Base-by-base conservation (phyloP, 2,888 invertebrate genomes). In the Temnothorax ravouxi region DNA sequence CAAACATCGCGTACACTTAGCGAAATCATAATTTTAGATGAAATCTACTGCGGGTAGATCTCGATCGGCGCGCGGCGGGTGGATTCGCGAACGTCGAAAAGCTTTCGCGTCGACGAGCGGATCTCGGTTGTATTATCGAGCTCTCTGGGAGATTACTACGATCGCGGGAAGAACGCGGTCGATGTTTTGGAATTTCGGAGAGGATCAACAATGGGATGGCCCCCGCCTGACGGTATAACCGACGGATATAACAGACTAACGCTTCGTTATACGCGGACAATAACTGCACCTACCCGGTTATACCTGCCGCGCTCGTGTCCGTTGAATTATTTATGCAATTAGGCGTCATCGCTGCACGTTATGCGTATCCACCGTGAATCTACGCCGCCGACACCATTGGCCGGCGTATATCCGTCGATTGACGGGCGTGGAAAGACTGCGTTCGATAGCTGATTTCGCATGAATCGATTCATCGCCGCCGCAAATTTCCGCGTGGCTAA, bases 281-380 rank as follows among this genome's bases (percentile, higher is more conserved):
- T 92, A 91, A 91, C 90, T 92, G 88, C 89, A 88, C 87, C 87
- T 82, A 85, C 87, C 72, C 54, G 34, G 34, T 4, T 62, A 38
- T 59, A 79, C 34, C 71, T 47, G 47, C 72, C 89, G 72, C 84
- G 91, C 88, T 85, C 90, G 90, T 88, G 86, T 89, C 90, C 90
- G 91, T 92, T 93, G 93, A 93, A 93, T 93, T 93, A 93, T 93
- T 93, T 93, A 93, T 93, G 93, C 92, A 93, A 93, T 93, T 93
- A 93, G 92, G 89, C 89, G 88, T 90, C 91, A 91, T 91, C 89
- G 89, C 83, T 88, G 85, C 85, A 87, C 88, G 87, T 84, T 71
- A 82, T 75, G 88, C 86, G 86, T 88, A 88, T 85, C 83, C 84
- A 85, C 85, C 88, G 81, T 81, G 81, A 81, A 81, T 76, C 75